These are phyloP conservation scores for Azorinus chamasolen DNA, from an alignment of 2,888 invertebrate species.

Conservation along the genomic window DNA sequence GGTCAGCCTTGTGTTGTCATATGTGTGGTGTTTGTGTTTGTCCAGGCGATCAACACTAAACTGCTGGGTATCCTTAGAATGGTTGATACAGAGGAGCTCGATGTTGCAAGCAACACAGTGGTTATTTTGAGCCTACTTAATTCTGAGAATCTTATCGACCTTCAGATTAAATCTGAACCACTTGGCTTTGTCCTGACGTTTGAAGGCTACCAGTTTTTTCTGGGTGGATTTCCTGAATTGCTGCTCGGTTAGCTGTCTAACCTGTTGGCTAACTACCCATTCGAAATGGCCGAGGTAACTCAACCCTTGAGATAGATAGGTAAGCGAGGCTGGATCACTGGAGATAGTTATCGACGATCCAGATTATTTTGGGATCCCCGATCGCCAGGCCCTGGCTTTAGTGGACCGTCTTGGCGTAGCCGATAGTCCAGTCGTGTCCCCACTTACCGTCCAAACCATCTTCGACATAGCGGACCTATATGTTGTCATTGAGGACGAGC, in stretches of 20 bases:
- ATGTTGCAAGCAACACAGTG: too few relatives aligned
- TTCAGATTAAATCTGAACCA: constrained; percentile 6
- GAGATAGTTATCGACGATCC: background rate
- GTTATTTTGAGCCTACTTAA: constrained; percentile 15
- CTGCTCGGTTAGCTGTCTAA: constrained; percentile 14
- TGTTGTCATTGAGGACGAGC: too few relatives aligned
- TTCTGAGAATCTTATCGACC: constrained; percentile 1
- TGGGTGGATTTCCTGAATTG: constrained; percentile 5
- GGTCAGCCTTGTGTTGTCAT: too few relatives aligned
- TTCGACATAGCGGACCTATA: background rate
- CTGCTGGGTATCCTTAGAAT: too few relatives aligned
- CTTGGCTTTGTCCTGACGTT: too few relatives aligned
- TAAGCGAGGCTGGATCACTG: constrained; percentile 6
- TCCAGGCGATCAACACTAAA: too few relatives aligned
- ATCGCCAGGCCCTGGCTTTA: background rate
- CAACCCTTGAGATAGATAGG: background rate
- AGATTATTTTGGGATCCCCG: background rate
- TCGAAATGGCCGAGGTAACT: constrained; percentile 15
- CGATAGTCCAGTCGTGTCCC: background rate
- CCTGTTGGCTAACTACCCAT: background rate
- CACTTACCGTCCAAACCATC: background rate
- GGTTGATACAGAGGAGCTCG: too few relatives aligned
- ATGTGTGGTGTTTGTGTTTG: too few relatives aligned
- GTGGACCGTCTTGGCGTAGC: background rate
- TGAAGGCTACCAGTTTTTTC: background rate